Evolutionary conservation across 1,140 invertebrate species (phyloP).

Genomic region (Drosophila athabasca): DNA sequence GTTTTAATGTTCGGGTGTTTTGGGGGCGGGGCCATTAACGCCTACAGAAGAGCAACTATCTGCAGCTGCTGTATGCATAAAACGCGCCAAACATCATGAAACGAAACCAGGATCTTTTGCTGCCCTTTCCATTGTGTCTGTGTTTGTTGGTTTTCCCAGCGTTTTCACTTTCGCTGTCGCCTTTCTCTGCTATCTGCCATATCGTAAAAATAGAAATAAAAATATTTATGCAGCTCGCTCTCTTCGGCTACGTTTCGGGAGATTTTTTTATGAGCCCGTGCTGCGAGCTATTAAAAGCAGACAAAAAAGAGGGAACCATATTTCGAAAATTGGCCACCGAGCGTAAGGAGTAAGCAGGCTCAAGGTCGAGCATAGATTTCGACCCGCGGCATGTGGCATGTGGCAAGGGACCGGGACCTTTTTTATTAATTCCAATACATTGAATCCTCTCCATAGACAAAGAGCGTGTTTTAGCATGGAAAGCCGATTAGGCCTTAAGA

Average conservation of each 20-base stretch:
- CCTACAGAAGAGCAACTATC: conserved; percentile 52
- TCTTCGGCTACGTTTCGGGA: conserved; percentile 27
- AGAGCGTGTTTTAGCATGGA: conserved; percentile 63
- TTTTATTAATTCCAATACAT: conserved; percentile 80
- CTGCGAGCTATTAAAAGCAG: conserved; percentile 70
- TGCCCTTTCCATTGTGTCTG: conserved; percentile 9
- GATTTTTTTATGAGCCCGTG: conserved; percentile 55
- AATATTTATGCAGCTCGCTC: conserved; percentile 72
- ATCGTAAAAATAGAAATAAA: conserved; percentile 80
- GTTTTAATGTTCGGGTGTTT: conserved; percentile 26
- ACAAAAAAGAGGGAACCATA: conserved; percentile 15
- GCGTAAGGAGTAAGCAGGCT: conserved; percentile 29
- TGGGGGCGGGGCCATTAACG: conserved; percentile 63
- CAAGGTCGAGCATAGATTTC: conserved; percentile 48
- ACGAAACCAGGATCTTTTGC: conserved; percentile 5
- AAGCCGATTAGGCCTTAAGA: conserved; percentile 70
- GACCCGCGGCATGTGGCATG: background rate
- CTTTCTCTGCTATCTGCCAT: conserved; percentile 46
- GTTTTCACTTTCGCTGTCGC: conserved; percentile 11
- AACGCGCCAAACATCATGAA: conserved; percentile 54
- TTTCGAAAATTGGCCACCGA: conserved; percentile 66
- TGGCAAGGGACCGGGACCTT: conserved; percentile 27
- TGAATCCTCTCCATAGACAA: conserved; percentile 74
- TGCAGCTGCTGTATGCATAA: conserved; percentile 56
- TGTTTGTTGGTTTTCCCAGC: conserved; percentile 26